These are phyloP conservation scores for Oreochromis grahami DNA, from an alignment of 2,797 vertebrate genomes.

Conservation along the genomic window DNA sequence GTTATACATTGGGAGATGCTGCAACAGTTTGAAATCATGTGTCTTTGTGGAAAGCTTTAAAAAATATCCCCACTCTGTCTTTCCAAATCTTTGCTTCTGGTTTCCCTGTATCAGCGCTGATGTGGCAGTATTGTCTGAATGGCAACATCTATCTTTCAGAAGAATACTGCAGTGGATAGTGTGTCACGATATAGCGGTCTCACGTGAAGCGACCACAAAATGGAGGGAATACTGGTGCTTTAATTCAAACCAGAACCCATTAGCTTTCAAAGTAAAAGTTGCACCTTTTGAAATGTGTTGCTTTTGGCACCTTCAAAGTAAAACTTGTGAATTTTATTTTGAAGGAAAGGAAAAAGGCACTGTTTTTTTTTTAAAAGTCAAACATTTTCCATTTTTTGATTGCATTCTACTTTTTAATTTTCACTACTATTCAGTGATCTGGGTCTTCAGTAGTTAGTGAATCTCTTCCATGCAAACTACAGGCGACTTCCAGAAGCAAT, in stretches of 20 bases:
- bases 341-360: neutral
- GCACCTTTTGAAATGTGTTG: neutral
- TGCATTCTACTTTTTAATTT: neutral
- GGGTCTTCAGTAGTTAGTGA: neutral
- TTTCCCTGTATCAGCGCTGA: neutral
- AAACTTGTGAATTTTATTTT: neutral
- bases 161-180: neutral
- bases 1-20: neutral
- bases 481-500: neutral
- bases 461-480: neutral
- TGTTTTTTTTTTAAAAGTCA: rapidly evolving
- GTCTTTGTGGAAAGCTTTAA: neutral
- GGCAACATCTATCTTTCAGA: neutral
- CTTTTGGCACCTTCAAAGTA: neutral
- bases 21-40: neutral
- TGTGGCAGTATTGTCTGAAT: neutral
- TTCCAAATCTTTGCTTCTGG: neutral
- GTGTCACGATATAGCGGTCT: neutral
- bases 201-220: neutral
- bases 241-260: neutral
- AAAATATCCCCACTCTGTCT: neutral
- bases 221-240: neutral
- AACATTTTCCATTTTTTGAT: neutral
- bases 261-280: neutral
- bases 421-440: neutral